Evolutionary conservation across 2,888 invertebrate genomes (phyloP).

Genomic region (Stenodera caucasica): DNA sequence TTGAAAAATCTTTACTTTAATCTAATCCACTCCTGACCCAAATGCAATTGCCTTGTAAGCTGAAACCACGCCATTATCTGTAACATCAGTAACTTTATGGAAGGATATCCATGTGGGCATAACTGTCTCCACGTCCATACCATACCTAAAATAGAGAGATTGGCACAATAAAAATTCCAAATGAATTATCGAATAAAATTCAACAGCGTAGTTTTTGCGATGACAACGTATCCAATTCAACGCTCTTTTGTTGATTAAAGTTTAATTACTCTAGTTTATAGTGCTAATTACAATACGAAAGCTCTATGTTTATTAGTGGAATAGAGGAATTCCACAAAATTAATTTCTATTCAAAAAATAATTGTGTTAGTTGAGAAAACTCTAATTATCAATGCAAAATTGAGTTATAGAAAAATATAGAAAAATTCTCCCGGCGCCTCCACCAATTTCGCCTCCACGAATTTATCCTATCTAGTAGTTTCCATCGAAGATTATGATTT

Average conservation of each 20-base stretch:
- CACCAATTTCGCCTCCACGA: too few relatives aligned
- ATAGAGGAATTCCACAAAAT: too few relatives aligned
- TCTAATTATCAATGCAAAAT: too few relatives aligned
- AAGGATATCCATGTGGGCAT: background rate
- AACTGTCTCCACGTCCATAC: background rate
- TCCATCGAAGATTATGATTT: too few relatives aligned
- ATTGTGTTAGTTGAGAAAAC: background rate
- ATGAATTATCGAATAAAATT: too few relatives aligned
- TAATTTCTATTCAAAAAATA: too few relatives aligned
- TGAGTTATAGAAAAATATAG: too few relatives aligned
- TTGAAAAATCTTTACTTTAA: slow-evolving; percentile 44
- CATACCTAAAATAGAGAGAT: too few relatives aligned
- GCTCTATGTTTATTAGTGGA: background rate
- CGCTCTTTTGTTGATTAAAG: background rate
- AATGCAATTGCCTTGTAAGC: slow-evolving; percentile 53
- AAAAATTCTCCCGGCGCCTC: too few relatives aligned
- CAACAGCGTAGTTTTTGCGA: too few relatives aligned
- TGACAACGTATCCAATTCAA: background rate
- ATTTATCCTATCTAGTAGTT: too few relatives aligned
- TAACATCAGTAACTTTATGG: slow-evolving; percentile 34
- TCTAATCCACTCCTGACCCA: slow-evolving; percentile 52
- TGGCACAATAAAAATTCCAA: too few relatives aligned
- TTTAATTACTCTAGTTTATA: background rate
- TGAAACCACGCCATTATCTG: slow-evolving; percentile 40
- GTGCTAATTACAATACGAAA: background rate